Base-by-base conservation (phyloP, 2,888 invertebrate genomes). In the Xanthostigma xanthostigma region DNA sequence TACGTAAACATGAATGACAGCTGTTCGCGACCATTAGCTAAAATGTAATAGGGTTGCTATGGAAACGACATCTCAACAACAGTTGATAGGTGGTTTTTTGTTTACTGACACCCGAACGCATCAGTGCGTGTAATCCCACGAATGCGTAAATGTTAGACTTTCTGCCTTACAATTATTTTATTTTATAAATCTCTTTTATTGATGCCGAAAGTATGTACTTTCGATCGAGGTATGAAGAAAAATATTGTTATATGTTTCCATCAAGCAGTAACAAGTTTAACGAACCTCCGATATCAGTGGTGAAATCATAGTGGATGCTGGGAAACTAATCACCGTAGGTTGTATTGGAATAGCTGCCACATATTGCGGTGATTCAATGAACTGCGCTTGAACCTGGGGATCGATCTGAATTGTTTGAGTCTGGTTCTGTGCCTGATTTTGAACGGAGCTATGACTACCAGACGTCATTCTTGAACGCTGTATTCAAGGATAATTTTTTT, bases 331-430 rank as follows among this genome's bases (percentile, higher is more conserved):
- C 43, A 76, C 69, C 9, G 77, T 67, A 2, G 76, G 73, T 54
- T 76, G 78, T 52, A 78, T 66, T 34, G 77, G 75, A 52, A 76
- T 75, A 12, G 76, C 71, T 3, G 76, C 64, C 37, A 75, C 63
- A 56, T 73, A 78, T 56, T 76, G 77, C 0, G 71, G 62, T 3
- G 65, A 60, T 53, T 73, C 72, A 45, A 73, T 54, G 50, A 70
- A 72, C 5, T 64, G 62, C 35, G 65, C 57, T 17, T 34, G 50
- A 10, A 14, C 33, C 33, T 47, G 51, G 42, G 49, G 51, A 38
- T 51, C 53, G 12, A 46, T 46, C 36, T 50, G 53, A 8, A 53
- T 44, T 47, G 55, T 60, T 5, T 51, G 35, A 44, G 50, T 17
- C 46, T 56, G 59, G 3, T 58, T 57, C 3, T 58, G 57, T 9